Base-by-base conservation (phyloP, 64 coral and sea anemone genomes). In the Pocillopora damicornis region DNA sequence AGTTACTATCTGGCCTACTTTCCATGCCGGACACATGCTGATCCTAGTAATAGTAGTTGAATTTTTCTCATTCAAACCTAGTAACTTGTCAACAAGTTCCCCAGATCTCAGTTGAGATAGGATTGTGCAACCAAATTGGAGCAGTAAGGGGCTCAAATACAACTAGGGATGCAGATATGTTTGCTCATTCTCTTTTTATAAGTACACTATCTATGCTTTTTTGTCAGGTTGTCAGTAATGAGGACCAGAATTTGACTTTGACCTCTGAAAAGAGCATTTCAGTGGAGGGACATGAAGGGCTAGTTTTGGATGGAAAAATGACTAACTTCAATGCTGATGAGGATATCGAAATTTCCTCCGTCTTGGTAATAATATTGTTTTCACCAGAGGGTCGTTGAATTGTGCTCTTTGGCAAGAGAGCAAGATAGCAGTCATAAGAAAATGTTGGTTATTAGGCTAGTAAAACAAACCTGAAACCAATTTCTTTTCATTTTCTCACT, bases 221-320 rank as follows among this genome's bases (percentile, higher is more conserved):
- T 14, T 42, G 66, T 7, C 72, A 95, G 94, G 81, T 95, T 20
- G 88, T 90, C 12, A 97, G 94, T 65, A 84, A 97, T 88, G 94
- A 97, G 16, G 77, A 93, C 35, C 80, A 97, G 61, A 80, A 93
- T 79, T 75, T 97, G 73, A 90, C 88, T 30, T 25, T 97, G 4
- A 58, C 9, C 36, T n/a, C 94, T 7, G 88, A 76, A 23, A 60
- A 66, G 30, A 35, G 38, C 38, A 87, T 81, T 11, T 76, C 37
- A 38, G 75, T 97, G 11, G 86, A 82, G 22, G 94, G 94, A 77
- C 89, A 93, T 34, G 94, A 97, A 35, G 94, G 94, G 9, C 76
- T 97, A 51, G 74, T 83, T 9, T 76, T 97, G 73, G 94, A 97
- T 73, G 91, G 91, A 9, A 97, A 97, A 75, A 83, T 38, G 51